A percentile compares a stretch with the other conserved stretches of the same genome.
phyloP scores from a whole-genome alignment of 1,140 invertebrate genomes.

The Carposina sasakii region DNA sequence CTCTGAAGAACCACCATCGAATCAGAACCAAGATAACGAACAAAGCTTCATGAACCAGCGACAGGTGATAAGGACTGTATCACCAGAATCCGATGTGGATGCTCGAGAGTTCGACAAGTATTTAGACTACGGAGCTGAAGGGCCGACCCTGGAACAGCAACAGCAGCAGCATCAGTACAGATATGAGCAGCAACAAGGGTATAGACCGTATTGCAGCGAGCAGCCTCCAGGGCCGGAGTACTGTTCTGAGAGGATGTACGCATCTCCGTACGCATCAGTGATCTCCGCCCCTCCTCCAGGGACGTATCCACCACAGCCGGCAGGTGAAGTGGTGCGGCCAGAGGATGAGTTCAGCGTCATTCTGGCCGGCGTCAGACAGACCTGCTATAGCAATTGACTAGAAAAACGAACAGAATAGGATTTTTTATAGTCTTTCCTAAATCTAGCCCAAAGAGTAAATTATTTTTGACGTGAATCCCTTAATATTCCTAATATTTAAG shows the following conservation, averaged over 20 bases:
- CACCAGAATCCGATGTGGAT: conserved; percentile 73
- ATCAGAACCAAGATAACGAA: conserved; percentile 39
- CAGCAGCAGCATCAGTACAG: conserved; percentile 50
- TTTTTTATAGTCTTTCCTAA: conserved; percentile 33
- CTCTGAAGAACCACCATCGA: conserved; percentile 59
- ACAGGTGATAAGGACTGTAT: conserved; percentile 58
- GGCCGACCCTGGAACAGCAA: conserved; percentile 47
- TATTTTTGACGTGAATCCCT: too few species aligned
- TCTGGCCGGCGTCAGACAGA: conserved; percentile 87
- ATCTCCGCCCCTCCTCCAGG: conserved; percentile 48
- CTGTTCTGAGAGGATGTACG: conserved; percentile 66
- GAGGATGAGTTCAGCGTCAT: conserved; percentile 91
- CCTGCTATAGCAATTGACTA: conserved; percentile 86
- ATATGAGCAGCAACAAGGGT: conserved; percentile 58
- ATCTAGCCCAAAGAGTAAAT: conserved; percentile 58
- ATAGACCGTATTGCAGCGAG: conserved; percentile 50
- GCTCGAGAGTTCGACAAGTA: conserved; percentile 79
- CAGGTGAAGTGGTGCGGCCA: conserved; percentile 74
- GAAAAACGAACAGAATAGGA: conserved; percentile 29
- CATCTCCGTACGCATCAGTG: conserved; percentile 58
- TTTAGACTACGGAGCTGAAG: conserved; percentile 73
- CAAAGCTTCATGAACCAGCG: conserved; percentile 49
- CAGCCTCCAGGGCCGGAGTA: conserved; percentile 67
- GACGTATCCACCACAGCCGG: conserved; percentile 43
- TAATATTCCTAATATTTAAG: conserved; percentile 15